Evolutionary conservation across 2,113 vertebrate species (phyloP).

Genomic region (Corvus moneduloides): DNA sequence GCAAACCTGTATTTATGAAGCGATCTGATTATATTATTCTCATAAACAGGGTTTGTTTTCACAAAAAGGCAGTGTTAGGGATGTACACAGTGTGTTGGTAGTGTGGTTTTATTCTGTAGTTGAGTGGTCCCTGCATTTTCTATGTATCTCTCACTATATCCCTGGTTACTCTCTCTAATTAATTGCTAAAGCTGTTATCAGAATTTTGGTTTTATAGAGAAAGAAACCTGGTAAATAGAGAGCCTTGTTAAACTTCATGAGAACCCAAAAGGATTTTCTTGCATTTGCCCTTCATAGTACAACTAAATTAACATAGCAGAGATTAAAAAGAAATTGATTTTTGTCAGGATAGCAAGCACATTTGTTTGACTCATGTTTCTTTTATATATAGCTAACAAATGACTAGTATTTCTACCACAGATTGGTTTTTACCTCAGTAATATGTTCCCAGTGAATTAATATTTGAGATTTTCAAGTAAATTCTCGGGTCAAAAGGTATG

Average conservation of each 20-base stretch:
- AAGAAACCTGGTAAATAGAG: neutral
- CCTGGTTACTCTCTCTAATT: neutral
- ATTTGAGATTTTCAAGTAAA: neutral
- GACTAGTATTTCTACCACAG: neutral
- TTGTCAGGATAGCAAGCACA: neutral
- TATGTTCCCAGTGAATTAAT: neutral
- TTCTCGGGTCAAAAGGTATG: neutral
- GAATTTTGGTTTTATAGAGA: neutral
- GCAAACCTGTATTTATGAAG: neutral
- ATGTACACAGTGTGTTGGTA: neutral
- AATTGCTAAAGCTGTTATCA: neutral
- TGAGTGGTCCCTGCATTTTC: neutral
- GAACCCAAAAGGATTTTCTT: neutral
- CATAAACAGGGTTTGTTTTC: neutral
- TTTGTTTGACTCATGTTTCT: neutral
- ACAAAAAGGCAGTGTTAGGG: neutral
- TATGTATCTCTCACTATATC: neutral
- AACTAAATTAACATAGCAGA: neutral
- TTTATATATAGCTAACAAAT: neutral
- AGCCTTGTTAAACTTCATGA: neutral
- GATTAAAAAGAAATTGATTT: slow-evolving; percentile 30
- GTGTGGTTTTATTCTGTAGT: neutral
- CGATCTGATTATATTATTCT: neutral
- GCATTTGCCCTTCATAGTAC: neutral
- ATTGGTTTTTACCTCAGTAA: neutral